Conservation (phyloP, 2,113 vertebrate species). For the Mustelus asterias region DNA sequence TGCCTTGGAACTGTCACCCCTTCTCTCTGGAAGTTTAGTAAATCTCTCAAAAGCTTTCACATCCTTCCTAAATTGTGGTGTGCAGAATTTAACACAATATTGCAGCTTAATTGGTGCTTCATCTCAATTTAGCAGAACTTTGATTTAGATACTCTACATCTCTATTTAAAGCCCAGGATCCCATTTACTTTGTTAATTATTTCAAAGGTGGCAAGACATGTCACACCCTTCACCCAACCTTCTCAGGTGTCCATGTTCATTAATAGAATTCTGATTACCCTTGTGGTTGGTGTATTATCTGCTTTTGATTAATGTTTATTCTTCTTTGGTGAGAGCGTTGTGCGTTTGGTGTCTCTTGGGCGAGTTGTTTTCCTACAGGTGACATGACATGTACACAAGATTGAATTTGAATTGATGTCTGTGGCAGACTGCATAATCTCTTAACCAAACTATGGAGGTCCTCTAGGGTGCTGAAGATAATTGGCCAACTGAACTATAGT, state of each 20-base stretch:
- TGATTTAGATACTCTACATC: too few species aligned
- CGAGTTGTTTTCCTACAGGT: neutral
- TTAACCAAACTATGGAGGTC: neutral
- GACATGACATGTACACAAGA: neutral
- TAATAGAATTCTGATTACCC: neutral
- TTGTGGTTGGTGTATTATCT: neutral
- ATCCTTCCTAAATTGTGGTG: too few species aligned
- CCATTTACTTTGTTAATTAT: neutral
- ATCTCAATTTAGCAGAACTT: too few species aligned
- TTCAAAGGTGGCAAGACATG: too few species aligned
- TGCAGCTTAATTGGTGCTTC: too few species aligned
- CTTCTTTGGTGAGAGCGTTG: neutral
- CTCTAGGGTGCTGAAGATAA: neutral
- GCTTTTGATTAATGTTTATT: neutral
- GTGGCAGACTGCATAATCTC: neutral
- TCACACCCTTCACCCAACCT: too few species aligned
- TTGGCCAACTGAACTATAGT: neutral
- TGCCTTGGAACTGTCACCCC: too few species aligned
- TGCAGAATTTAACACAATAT: too few species aligned
- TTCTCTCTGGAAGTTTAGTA: too few species aligned
- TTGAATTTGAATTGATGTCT: neutral
- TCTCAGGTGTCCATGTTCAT: neutral
- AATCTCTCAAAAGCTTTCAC: too few species aligned
- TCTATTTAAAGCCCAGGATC: neutral
- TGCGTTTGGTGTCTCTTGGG: neutral